A percentile compares a stretch with the other conserved stretches of the same genome.
These are phyloP conservation scores for Hafferia zeledoni DNA, from an alignment of 2,797 vertebrate genomes.

Conservation along the genomic window DNA sequence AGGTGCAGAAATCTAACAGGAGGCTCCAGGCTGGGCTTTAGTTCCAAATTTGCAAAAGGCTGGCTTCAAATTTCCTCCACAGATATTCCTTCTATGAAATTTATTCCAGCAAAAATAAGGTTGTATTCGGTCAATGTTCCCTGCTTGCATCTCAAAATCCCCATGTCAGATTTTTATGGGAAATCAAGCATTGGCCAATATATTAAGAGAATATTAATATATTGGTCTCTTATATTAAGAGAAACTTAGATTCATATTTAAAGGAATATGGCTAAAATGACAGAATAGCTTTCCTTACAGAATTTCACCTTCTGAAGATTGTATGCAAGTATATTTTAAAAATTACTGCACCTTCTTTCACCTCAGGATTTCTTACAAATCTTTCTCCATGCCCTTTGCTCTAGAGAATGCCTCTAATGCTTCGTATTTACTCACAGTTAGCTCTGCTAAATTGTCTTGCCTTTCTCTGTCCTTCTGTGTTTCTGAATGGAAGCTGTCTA, in stretches of 20 bases:
- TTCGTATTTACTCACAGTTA: constrained; percentile 55
- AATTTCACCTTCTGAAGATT: neutral
- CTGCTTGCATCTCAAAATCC: neutral
- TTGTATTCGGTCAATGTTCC: neutral
- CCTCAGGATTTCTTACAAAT: constrained; percentile 50
- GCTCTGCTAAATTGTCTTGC: constrained; percentile 49
- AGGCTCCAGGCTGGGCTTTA: neutral
- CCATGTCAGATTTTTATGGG: neutral
- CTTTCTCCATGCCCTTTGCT: constrained; percentile 55
- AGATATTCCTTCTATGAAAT: neutral
- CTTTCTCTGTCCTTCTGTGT: constrained; percentile 44
- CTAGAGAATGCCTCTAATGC: constrained; percentile 54
- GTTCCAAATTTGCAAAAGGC: neutral
- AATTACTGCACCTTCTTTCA: constrained; percentile 6
- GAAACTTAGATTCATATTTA: neutral
- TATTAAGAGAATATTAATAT: neutral
- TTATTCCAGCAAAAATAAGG: neutral
- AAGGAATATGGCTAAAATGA: neutral
- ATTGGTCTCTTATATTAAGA: neutral
- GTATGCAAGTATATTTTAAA: neutral
- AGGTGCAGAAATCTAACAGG: neutral
- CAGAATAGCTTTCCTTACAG: neutral
- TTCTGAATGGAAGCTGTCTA: constrained; percentile 44
- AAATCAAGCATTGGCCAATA: neutral
- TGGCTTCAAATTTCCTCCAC: neutral